Base-by-base conservation (phyloP, 2,113 vertebrate species). In the Bubo bubo region DNA sequence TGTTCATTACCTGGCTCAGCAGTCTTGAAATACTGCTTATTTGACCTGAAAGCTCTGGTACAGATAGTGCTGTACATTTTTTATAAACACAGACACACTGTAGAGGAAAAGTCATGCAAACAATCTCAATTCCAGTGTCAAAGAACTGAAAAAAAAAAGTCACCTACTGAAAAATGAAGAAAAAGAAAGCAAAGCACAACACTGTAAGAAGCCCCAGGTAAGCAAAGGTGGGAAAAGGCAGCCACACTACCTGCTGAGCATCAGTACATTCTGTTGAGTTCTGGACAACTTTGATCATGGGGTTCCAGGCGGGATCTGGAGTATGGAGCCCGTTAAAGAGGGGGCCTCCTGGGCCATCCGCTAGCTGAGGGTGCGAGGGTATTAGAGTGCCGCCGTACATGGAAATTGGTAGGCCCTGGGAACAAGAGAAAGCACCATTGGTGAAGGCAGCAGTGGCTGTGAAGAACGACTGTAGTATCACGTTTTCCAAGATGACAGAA, bases 241-340 rank as follows among this genome's bases (percentile, higher is more conserved):
- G 94, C 81, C 91, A 88, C 83, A 72, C 92, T 98, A 99, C 99
- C 99, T 99, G 99, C 97, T 99, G 99, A 97, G 99, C 99, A 97
- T 99, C 99, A 90, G 99, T 98, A 98, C 99, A 99, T 97, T 99
- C 99, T 95, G 99, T 98, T 86, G 99, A 99, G 97, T 99, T 99
- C 96, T 99, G 99, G 96, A 99, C 99, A 98, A 99, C 99, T 98
- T 99, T 99, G 97, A 99, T 99, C 98, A 99, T 99, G 93, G 99
- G 99, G 95, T 98, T 99, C 99, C 99, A 99, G 97, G 99, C 99
- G 5, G 99, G 99, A 97, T 99, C 99, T 96, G 99, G 98, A 96
- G 99, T 97, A 97, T 99, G 99, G 94, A 99, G 98, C 95, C 99
- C 99, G 8, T 99, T 99, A 96, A 99, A 99, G 94, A 99, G 98